A percentile compares a stretch with the other conserved stretches of the same genome.
Conservation (phyloP, 2,888 invertebrate genomes). For the Automeris io region DNA sequence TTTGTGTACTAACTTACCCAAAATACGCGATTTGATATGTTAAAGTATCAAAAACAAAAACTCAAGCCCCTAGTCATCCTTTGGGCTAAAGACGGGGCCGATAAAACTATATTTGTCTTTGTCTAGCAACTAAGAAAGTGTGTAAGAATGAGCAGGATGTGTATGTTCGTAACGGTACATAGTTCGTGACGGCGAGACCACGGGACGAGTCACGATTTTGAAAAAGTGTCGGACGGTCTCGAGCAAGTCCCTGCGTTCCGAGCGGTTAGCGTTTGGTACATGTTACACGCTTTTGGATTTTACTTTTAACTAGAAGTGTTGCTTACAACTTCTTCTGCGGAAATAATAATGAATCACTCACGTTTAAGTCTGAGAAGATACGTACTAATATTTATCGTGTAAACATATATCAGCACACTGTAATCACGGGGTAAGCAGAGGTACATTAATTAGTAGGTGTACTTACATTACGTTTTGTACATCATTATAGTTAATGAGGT, state of each 20-base stretch:
- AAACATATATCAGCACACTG: no score
- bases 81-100: slow-evolving; percentile 25
- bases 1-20: neutral
- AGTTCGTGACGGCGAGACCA: slow-evolving; percentile 63
- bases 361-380: no score
- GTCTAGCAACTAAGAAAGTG: slow-evolving; percentile 21
- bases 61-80: slow-evolving; percentile 27
- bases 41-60: slow-evolving; percentile 35
- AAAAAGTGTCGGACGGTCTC: slow-evolving; percentile 67
- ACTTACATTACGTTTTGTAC: no score
- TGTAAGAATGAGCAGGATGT: slow-evolving; percentile 44
- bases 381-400: no score
- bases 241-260: slow-evolving; percentile 47
- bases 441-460: no score
- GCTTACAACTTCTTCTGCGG: slow-evolving; percentile 16
- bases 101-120: slow-evolving; percentile 33
- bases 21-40: slow-evolving; percentile 23
- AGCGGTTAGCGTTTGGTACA: slow-evolving; percentile 34
- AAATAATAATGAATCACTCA: no score
- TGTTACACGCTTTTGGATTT: slow-evolving; percentile 17
- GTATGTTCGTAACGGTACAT: slow-evolving; percentile 54
- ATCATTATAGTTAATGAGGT: no score
- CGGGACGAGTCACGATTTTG: slow-evolving; percentile 72
- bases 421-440: no score
- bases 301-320: neutral